Conservation (phyloP, 1,140 invertebrate species). For the Cyclargus thomasi region DNA sequence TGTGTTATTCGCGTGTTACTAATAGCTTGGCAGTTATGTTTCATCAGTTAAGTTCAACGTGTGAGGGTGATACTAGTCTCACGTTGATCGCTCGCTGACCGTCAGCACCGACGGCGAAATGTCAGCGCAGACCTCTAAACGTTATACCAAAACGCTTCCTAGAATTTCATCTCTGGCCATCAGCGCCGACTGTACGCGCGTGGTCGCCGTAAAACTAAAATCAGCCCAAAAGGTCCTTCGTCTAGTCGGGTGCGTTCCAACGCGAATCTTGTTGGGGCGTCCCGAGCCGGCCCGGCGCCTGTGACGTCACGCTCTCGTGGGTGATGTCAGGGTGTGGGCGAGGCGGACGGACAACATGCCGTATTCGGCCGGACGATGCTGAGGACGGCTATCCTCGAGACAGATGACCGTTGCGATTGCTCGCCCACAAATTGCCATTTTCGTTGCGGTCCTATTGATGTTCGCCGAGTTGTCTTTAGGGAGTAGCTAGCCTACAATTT, state of each 20-base stretch:
- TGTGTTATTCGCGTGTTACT: background rate
- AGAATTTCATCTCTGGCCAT: too few relatives aligned
- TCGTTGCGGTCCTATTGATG: background rate
- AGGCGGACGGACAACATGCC: slow-evolving; percentile 50
- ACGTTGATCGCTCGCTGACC: too few relatives aligned
- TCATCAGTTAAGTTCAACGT: too few relatives aligned
- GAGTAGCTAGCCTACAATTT: background rate
- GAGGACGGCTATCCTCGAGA: slow-evolving; percentile 50
- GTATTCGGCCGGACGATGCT: slow-evolving; percentile 41
- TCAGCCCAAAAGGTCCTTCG: slow-evolving; percentile 33
- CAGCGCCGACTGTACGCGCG: too few relatives aligned
- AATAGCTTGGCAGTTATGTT: too few relatives aligned
- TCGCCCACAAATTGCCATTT: slow-evolving; percentile 42
- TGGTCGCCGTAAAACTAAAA: too few relatives aligned
- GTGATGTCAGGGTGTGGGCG: slow-evolving; percentile 40
- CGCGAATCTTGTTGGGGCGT: slow-evolving; percentile 42
- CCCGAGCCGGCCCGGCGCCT: slow-evolving; percentile 48
- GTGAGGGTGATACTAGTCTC: too few relatives aligned
- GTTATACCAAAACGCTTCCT: too few relatives aligned
- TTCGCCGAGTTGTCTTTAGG: background rate
- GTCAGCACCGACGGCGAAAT: too few relatives aligned
- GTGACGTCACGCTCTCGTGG: slow-evolving; percentile 47
- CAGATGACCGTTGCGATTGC: slow-evolving; percentile 55
- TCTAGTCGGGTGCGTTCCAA: slow-evolving; percentile 48
- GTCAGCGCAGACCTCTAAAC: too few relatives aligned